Evolutionary conservation across 1,140 invertebrate species (phyloP).

Genomic region (Lepidurus couesii): DNA sequence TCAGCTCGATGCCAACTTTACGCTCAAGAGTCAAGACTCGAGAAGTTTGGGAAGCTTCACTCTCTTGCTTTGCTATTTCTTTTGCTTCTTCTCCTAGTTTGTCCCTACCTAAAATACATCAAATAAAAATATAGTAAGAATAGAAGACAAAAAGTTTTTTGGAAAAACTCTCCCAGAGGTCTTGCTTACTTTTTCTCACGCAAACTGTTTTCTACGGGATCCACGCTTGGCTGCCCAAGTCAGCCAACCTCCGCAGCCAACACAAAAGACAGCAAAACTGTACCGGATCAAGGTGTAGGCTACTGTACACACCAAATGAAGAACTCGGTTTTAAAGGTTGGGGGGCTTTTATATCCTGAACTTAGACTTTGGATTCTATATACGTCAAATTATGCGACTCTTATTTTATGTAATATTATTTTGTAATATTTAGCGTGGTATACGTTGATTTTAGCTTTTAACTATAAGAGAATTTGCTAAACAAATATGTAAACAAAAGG

Average conservation of each 20-base stretch:
- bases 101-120: too few species aligned
- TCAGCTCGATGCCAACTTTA: not conserved
- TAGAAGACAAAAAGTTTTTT: not conserved
- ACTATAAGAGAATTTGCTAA: too few species aligned
- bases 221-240: slow-evolving; percentile 6
- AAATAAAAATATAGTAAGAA: too few species aligned
- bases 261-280: not conserved
- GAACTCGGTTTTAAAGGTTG: too few species aligned
- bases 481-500: too few species aligned
- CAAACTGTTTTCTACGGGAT: slow-evolving; percentile 13
- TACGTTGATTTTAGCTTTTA: too few species aligned
- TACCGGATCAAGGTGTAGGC: not conserved
- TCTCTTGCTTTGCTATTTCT: not conserved
- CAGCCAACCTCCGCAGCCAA: not conserved
- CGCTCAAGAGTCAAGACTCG: not conserved
- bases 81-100: too few species aligned
- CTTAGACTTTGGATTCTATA: too few species aligned
- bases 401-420: too few species aligned
- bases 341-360: too few species aligned
- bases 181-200: slow-evolving; percentile 15
- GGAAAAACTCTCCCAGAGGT: slow-evolving; percentile 5
- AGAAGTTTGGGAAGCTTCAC: not conserved
- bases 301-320: not conserved
- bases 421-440: too few species aligned
- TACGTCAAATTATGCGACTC: too few species aligned